phyloP scores from a whole-genome alignment of 2,113 vertebrate species.

The Corvus cornix region DNA sequence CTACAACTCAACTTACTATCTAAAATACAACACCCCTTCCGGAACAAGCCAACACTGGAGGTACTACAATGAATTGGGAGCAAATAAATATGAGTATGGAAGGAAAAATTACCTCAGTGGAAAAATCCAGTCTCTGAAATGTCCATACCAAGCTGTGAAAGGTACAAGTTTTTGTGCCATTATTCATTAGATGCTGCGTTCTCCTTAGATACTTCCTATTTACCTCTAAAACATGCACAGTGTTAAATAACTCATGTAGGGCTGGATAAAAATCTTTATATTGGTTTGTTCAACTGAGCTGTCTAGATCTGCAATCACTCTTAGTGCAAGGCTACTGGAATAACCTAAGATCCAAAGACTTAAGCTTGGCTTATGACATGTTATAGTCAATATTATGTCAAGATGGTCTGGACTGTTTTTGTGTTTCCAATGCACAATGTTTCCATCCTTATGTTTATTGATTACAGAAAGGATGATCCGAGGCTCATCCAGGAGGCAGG shows the following conservation, averaged over 20 bases:
- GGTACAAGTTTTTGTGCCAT: neutral
- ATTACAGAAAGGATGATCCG: neutral
- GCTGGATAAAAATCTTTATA: neutral
- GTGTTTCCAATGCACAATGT: neutral
- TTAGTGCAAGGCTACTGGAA: neutral
- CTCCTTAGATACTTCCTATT: neutral
- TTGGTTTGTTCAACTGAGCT: neutral
- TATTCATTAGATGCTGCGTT: neutral
- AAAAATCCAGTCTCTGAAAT: neutral
- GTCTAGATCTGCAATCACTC: neutral
- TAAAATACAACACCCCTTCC: neutral
- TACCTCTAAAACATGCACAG: neutral
- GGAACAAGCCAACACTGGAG: neutral
- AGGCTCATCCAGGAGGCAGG: neutral
- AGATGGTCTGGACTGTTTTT: neutral
- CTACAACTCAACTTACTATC: neutral
- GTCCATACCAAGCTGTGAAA: neutral
- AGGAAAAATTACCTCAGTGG: neutral
- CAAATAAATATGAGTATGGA: neutral
- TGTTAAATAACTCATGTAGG: neutral
- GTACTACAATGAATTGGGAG: neutral
- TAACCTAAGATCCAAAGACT: neutral
- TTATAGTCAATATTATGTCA: neutral
- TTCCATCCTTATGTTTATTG: neutral
- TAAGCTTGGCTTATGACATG: neutral